Percentiles rank a stretch among this genome's conserved stretches.
Conservation (phyloP, 1,140 invertebrate genomes). For the Pseudachorutes palmiensis region DNA sequence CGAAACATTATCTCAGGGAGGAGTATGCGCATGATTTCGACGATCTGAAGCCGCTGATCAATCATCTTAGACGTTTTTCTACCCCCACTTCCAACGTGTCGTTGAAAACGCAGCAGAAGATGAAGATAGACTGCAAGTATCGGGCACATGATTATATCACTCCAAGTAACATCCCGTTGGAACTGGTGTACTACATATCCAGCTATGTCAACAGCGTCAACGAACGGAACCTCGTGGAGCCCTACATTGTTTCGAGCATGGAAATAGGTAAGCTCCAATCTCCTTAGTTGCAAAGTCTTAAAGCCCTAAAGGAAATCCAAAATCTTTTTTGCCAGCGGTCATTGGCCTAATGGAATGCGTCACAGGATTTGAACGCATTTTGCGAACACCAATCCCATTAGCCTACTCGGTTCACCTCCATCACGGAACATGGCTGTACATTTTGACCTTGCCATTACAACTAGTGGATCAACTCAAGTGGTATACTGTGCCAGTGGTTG, state of each 20-base stretch:
- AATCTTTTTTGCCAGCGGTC: conserved; percentile 9
- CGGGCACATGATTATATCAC: conserved; percentile 19
- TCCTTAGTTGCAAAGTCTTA: not conserved
- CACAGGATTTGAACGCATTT: conserved; percentile 9
- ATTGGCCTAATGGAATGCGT: conserved; percentile 11
- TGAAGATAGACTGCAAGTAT: not conserved
- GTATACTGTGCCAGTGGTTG: conserved; percentile 19
- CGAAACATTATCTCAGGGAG: conserved; percentile 25
- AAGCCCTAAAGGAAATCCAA: not conserved
- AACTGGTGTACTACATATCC: conserved; percentile 16
- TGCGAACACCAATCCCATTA: conserved; percentile 13
- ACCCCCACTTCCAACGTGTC: conserved; percentile 12
- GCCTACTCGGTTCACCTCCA: conserved; percentile 16
- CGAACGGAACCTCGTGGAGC: not conserved
- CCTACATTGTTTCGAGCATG: conserved; percentile 1
- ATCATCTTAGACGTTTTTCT: conserved; percentile 22
- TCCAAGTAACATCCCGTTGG: conserved; percentile 27
- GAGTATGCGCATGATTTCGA: conserved; percentile 25
- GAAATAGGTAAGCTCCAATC: not conserved
- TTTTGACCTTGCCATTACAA: conserved; percentile 19
- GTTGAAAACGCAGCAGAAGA: conserved; percentile 3
- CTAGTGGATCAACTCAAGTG: conserved; percentile 15
- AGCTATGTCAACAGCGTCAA: conserved; percentile 12
- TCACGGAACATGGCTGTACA: conserved; percentile 21
- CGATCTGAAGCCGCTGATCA: conserved; percentile 19